Conservation (phyloP, 2,888 invertebrate species). For the Cryptocephalus moraei region DNA sequence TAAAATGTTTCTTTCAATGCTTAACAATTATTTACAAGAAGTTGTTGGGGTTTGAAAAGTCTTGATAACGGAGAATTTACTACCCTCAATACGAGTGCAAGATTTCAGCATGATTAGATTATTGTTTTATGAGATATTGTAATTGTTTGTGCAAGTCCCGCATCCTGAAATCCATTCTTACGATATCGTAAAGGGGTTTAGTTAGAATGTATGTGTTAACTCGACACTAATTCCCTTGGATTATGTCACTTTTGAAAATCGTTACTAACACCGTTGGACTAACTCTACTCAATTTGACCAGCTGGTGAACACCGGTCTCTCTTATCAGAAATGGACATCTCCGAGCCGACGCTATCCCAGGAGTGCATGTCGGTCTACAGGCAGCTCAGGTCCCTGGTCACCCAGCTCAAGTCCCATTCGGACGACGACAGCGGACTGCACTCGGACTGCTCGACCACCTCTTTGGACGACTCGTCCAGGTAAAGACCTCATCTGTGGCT, state of each 20-base stretch:
- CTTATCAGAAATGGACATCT: constrained; percentile 84
- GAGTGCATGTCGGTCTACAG: constrained; percentile 64
- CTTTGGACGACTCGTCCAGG: constrained; percentile 42
- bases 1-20: too few relatives aligned
- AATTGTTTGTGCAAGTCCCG: too few relatives aligned
- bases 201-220: too few relatives aligned
- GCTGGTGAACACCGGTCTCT: constrained; percentile 51
- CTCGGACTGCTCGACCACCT: constrained; percentile 57
- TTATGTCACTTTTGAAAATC: background rate
- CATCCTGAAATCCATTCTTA: too few relatives aligned
- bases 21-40: too few relatives aligned
- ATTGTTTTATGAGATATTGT: too few relatives aligned
- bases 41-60: too few relatives aligned
- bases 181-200: too few relatives aligned
- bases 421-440: constrained; percentile 67
- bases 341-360: constrained; percentile 46
- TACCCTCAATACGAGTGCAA: too few relatives aligned
- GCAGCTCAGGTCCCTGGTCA: constrained; percentile 60
- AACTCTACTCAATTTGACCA: constrained; percentile 9
- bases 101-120: too few relatives aligned
- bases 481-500: constrained; percentile 8
- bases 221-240: too few relatives aligned
- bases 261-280: constrained; percentile 11
- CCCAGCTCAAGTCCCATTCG: constrained; percentile 64
- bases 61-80: too few relatives aligned